phyloP scores from a whole-genome alignment of 1,140 invertebrate genomes.

The Meloidogyne floridensis region DNA sequence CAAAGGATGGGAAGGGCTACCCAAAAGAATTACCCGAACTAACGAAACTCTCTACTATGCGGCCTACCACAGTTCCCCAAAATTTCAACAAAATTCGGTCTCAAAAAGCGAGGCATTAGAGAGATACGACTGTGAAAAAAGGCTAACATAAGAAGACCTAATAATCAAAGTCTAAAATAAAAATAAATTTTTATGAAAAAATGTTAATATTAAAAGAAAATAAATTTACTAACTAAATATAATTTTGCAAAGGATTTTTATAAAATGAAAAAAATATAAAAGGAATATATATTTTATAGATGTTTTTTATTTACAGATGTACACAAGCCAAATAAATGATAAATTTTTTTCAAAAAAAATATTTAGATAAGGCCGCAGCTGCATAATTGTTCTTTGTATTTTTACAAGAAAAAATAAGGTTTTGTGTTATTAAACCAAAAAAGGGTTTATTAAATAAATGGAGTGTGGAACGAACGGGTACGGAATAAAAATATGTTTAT shows the following conservation, averaged over 20 bases:
- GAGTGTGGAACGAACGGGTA: not conserved
- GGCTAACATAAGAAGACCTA: too few relatives aligned
- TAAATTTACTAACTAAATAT: not conserved
- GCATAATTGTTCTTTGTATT: not conserved
- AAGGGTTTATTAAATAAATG: not conserved
- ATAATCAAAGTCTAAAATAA: too few relatives aligned
- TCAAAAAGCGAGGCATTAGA: too few relatives aligned
- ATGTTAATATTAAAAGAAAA: too few relatives aligned
- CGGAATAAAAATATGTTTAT: not conserved
- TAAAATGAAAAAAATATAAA: not conserved
- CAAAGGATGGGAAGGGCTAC: too few relatives aligned
- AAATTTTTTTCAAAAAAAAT: not conserved
- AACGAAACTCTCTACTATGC: too few relatives aligned
- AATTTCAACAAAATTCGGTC: too few relatives aligned
- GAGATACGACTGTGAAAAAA: too few relatives aligned
- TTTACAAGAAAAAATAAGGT: too few relatives aligned
- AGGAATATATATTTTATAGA: not conserved
- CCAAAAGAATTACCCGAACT: too few relatives aligned
- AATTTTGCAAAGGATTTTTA: not conserved
- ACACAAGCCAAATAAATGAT: not conserved
- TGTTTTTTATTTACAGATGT: conserved; percentile 7
- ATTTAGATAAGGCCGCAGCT: not conserved
- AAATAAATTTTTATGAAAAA: too few relatives aligned
- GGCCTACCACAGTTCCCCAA: too few relatives aligned
- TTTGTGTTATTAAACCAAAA: not conserved